These are phyloP conservation scores for Boloria euphrosyne DNA, from an alignment of 2,888 invertebrate species.

Conservation along the genomic window DNA sequence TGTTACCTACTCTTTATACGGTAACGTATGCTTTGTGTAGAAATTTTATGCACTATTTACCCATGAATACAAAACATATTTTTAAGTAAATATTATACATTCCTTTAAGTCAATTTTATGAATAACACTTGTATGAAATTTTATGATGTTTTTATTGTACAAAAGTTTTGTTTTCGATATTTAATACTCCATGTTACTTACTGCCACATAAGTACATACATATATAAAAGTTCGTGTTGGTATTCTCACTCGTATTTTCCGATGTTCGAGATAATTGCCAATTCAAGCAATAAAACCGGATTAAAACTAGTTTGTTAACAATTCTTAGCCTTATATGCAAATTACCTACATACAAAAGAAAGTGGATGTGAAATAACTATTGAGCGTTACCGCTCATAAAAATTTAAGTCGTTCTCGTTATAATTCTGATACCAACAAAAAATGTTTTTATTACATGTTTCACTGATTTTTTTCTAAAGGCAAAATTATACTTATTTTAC, in stretches of 20 bases:
- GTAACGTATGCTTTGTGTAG: constrained; percentile 44
- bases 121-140: constrained; percentile 8
- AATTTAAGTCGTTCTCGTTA: constrained; percentile 39
- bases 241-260: constrained; percentile 21
- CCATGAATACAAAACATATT: constrained; percentile 18
- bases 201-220: neutral
- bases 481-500: too few relatives aligned
- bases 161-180: constrained; percentile 13
- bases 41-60: constrained; percentile 49
- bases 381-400: constrained; percentile 41
- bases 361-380: constrained; percentile 40
- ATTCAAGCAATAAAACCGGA: constrained; percentile 27
- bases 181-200: constrained; percentile 16
- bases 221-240: constrained; percentile 16
- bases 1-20: constrained; percentile 41
- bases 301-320: constrained; percentile 42
- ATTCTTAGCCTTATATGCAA: constrained; percentile 49
- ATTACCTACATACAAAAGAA: constrained; percentile 41
- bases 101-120: constrained; percentile 16
- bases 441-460: constrained; percentile 7
- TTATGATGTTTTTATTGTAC: constrained; percentile 23
- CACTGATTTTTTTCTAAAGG: neutral
- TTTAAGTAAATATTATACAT: constrained; percentile 17
- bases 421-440: constrained; percentile 33
- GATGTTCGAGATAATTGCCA: constrained; percentile 23